Conservation (phyloP, 2,888 invertebrate genomes). For the Acanthosoma haemorrhoidale region DNA sequence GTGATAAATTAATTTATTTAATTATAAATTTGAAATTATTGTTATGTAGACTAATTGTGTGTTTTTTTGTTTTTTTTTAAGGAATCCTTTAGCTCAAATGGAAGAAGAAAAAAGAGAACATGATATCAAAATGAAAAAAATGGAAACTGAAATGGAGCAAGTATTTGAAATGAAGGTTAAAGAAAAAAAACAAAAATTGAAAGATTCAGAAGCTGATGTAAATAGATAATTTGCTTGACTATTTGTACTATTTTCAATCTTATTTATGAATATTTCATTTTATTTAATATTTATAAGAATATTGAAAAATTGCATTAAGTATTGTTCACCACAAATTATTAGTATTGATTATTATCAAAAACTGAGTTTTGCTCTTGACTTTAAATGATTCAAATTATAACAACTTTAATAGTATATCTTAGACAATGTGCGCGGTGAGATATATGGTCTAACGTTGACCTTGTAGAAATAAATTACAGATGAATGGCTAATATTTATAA, state of each 20-base stretch:
- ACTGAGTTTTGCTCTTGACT: no score
- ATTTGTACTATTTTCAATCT: background rate
- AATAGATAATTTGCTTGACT: constrained; percentile 42
- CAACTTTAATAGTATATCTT: no score
- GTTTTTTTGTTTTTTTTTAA: constrained; percentile 49
- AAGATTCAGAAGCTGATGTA: constrained; percentile 88
- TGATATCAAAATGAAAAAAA: constrained; percentile 94
- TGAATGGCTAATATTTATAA: no score
- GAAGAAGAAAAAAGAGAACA: constrained; percentile 97
- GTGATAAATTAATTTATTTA: background rate
- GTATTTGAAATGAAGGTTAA: constrained; percentile 97
- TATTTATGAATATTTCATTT: no score
- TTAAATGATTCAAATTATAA: no score
- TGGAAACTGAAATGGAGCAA: constrained; percentile 98
- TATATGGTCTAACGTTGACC: no score
- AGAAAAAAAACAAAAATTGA: constrained; percentile 92
- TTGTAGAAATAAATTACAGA: no score
- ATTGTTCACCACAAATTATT: no score
- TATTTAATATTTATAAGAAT: no score
- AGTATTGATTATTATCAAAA: no score
- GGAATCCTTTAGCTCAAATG: constrained; percentile 97
- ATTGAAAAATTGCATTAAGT: no score
- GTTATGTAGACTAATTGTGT: background rate
- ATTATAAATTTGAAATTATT: background rate
- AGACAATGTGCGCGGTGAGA: no score